Percentiles rank a stretch among this genome's conserved stretches.
These are phyloP conservation scores for Halictus quadricinctus DNA, from an alignment of 2,888 invertebrate species.

Conservation along the genomic window DNA sequence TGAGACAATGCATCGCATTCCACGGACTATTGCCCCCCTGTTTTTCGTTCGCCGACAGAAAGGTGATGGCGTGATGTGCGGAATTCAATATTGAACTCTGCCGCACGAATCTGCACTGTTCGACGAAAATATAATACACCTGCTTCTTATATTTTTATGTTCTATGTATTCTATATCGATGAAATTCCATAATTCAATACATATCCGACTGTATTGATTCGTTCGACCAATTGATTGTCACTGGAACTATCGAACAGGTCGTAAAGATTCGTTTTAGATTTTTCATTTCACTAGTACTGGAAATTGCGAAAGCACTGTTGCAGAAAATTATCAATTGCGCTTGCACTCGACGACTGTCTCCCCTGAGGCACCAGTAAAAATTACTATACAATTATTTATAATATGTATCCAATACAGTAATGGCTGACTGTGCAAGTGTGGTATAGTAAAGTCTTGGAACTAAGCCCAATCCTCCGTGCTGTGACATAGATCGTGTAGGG, in stretches of 20 bases:
- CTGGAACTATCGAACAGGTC: not conserved
- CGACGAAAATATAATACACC: not conserved
- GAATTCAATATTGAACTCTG: constrained; percentile 10
- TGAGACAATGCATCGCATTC: constrained; percentile 41
- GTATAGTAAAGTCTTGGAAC: too few species aligned
- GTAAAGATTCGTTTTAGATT: not conserved
- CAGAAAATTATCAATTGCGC: not conserved
- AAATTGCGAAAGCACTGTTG: not conserved
- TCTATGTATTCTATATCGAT: not conserved
- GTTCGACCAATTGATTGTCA: not conserved
- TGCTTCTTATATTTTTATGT: not conserved
- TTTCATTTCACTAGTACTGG: not conserved
- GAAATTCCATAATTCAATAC: not conserved
- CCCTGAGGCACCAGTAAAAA: not conserved
- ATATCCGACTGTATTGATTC: not conserved
- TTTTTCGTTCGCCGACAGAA: not conserved
- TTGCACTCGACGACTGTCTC: not conserved
- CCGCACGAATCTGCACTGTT: not conserved
- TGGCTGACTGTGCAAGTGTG: too few species aligned
- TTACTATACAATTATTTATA: not conserved
- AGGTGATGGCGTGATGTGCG: not conserved
- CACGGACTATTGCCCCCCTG: constrained; percentile 1
- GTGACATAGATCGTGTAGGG: too few species aligned
- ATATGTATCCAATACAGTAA: too few species aligned
- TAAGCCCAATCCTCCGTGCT: too few species aligned